Base-by-base conservation (phyloP, 2,113 vertebrate species). In the Pungitius pungitius region DNA sequence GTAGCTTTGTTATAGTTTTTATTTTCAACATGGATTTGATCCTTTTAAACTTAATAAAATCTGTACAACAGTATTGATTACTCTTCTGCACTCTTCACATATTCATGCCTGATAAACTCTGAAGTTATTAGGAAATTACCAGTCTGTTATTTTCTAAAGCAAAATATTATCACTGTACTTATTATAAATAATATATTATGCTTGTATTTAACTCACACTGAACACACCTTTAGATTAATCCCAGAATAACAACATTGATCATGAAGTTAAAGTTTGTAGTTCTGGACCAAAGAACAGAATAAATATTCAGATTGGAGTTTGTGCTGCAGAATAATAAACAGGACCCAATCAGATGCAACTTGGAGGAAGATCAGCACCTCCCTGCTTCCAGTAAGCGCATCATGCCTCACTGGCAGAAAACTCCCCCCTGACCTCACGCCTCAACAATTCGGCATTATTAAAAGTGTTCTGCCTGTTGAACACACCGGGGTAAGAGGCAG, bases 391-490 rank as follows among this genome's bases (percentile, higher is more conserved):
- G 57, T 15, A 40, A 58, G 6, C 43, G n/a, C 8, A 63, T 59
- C 65, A 54, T 78, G 78, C 78, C 42, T 55, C 33, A 5, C 81
- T 72, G 26, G 75, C 74, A 79, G 59, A 70, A 81, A 52, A 40
- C 81, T 65, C 47, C 65, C 9, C 10, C 60, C 57, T 81, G 75
- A 85, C 58, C 49, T 83, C 84, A 83, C 8, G 78, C 77, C 39
- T 78, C 78, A 69, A 26, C 51, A 73, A 43, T 37, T 58, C 69
- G 45, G 20, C 57, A 77, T 67, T 69, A 77, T 66, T 57, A 60
- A 47, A 12, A 72, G 54, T 27, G 69, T 49, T 70, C 8, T 74
- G 61, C 73, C 59, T 18, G 49, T 69, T 75, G 60, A 82, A 80
- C 24, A 8, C 58, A n/a, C 8, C 12, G 11, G 43, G 35, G 13